Conservation (phyloP, 1,140 invertebrate species). For the Bathynomus jamesi region DNA sequence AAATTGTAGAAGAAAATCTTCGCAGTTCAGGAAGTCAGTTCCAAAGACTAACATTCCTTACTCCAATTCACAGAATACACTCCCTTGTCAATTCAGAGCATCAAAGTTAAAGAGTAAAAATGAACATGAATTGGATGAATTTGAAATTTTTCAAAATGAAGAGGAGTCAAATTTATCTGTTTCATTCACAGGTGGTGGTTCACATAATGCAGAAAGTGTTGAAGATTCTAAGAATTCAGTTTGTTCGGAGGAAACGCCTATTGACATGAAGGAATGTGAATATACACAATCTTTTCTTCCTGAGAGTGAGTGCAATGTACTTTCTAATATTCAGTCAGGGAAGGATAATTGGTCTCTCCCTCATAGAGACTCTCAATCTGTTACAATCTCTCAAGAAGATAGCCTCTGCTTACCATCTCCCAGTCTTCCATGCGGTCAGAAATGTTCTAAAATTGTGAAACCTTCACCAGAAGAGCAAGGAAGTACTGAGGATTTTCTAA, state of each 20-base stretch:
- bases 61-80: neutral
- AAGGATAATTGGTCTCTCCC: too few relatives aligned
- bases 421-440: too few relatives aligned
- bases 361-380: neutral
- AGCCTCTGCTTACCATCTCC: neutral
- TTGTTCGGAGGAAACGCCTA: neutral
- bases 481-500: too few relatives aligned
- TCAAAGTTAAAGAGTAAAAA: neutral
- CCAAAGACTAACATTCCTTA: neutral
- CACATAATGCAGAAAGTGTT: neutral
- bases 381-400: too few relatives aligned
- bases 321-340: too few relatives aligned
- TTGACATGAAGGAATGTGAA: neutral
- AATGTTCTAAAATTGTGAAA: too few relatives aligned
- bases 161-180: neutral
- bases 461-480: too few relatives aligned
- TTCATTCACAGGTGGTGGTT: too few relatives aligned
- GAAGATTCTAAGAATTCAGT: neutral
- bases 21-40: neutral
- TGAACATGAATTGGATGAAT: neutral
- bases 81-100: neutral
- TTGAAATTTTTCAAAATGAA: neutral
- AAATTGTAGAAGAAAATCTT: too few relatives aligned
- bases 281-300: neutral
- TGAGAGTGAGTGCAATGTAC: too few relatives aligned